Evolutionary conservation across 2,797 vertebrate genomes (phyloP), one percentile per base, ranked within the genome.

Genomic region (Clarias platycephalus): DNA sequence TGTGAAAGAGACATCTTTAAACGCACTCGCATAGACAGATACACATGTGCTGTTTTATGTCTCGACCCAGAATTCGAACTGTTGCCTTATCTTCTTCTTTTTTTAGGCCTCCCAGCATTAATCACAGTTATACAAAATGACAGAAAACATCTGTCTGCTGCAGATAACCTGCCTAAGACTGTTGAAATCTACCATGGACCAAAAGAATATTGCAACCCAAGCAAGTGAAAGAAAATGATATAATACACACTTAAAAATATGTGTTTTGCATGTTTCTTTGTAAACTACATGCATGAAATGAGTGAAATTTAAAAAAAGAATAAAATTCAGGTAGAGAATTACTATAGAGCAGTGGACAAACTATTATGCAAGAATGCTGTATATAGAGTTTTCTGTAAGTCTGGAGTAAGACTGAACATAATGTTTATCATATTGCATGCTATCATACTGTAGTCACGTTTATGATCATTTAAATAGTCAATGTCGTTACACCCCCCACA

Each of bases 1-100:
- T 85, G 88, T 66, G 72, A 78, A 53, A 76, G 84, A 76, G 70
- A 57, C 72, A 81, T 70, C 60, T 49, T 80, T 81, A 63, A 81
- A 37, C 63, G 84, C 70, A 53, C 71, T 75, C 76, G 24, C 66
- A 76, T 57, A 88, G 40, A 84, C 83, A 86, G 26, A 84, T 58
- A 80, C 64, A 71, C 77, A 84, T 26, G 78, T 80, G 26, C 60
- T 49, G 80, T 28, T 72, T 53, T 40, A 40, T 5, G 20, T 66
- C 34, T 79, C 34, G 10, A 40, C 68, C 40, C 37, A 1, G 37
- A 81, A 85, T 74, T 84, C 63, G 64, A 71, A 85, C 85, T 90
- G 88, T 82, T 86, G 87, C 91, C 92, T 91, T 91, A 92, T 91
- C 91, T 91, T 81, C n/a, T 55, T 34, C 70, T 75, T 44, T 44